Evolutionary conservation across 2,888 invertebrate species (phyloP), one percentile per base, ranked within the genome.

Genomic region (Metalampra italica): DNA sequence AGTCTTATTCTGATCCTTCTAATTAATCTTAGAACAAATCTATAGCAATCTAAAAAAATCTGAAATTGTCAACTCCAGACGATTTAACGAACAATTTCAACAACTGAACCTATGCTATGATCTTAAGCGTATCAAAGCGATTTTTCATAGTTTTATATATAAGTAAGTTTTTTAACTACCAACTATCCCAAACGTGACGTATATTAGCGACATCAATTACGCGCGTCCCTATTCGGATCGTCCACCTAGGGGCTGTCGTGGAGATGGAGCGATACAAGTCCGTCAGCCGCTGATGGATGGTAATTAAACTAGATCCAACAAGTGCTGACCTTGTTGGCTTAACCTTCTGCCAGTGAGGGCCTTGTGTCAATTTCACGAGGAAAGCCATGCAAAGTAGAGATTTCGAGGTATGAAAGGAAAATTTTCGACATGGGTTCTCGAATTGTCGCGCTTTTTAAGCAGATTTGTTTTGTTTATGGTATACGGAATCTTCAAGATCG

Each of bases 131-230:
- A 22, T 22, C 22, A 22, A 22, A 22, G 22, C 22, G 22, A 22
- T 22, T 22, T 22, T 2, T 22, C 22, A 22, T 22, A 22, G 2
- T 22, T 22, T 22, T 22, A n/a, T n/a, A n/a, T n/a, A n/a, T 22
- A 22, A 22, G 5, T 22, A 22, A 22, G 5, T 22, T 5, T 22
- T 22, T 2, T 22, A 22, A 7, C 12, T 37, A 29, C 36, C 36
- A 37, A 29, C 36, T 12, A 32, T 13, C 55, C 52, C 29, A 61
- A 59, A 62, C 50, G 52, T 60, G 61, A 68, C 64, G 65, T 76
- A 65, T 71, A 79, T 78, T 76, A 78, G 68, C 68, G 58, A 74
- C 77, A 48, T 52, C 51, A 45, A 48, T 47, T 47, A 50, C 47
- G 44, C n/a, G 41, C 38, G 47, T 39, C 53, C 53, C 32, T 53